Conservation (phyloP, 2,113 vertebrate genomes). For the Galbula dea region DNA sequence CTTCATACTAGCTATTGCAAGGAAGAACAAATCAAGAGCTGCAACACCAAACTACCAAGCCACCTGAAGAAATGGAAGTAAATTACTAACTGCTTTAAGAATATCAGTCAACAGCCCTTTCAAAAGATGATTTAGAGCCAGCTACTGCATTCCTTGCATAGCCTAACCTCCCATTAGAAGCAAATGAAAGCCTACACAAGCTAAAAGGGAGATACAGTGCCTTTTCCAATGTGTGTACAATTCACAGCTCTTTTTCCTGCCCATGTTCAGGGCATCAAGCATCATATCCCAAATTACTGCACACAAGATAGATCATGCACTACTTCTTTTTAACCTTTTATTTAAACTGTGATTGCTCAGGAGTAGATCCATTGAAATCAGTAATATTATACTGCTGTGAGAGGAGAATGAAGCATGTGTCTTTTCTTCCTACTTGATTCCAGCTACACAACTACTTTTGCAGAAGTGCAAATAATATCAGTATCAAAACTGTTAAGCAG, state of each 20-base stretch:
- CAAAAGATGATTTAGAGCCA: conserved; percentile 7
- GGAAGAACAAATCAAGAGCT: background rate
- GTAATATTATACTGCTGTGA: background rate
- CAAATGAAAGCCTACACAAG: background rate
- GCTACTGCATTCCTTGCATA: background rate
- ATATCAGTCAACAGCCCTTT: background rate
- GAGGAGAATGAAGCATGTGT: background rate
- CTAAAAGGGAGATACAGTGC: background rate
- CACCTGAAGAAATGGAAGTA: conserved; percentile 8
- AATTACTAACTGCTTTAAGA: conserved; percentile 10
- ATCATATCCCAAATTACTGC: background rate
- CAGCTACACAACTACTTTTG: background rate
- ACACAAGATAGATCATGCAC: background rate
- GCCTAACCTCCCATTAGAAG: background rate
- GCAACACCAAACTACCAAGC: background rate
- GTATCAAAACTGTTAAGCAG: background rate
- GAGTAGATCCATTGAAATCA: background rate
- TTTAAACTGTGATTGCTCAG: background rate
- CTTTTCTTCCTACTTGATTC: background rate
- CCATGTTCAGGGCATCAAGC: background rate
- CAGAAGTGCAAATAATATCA: background rate
- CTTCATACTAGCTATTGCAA: background rate
- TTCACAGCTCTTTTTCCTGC: background rate
- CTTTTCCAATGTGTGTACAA: background rate
- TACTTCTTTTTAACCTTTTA: background rate